phyloP scores from a whole-genome alignment of 2,113 vertebrate genomes.

The Pachypanchax playfairii region DNA sequence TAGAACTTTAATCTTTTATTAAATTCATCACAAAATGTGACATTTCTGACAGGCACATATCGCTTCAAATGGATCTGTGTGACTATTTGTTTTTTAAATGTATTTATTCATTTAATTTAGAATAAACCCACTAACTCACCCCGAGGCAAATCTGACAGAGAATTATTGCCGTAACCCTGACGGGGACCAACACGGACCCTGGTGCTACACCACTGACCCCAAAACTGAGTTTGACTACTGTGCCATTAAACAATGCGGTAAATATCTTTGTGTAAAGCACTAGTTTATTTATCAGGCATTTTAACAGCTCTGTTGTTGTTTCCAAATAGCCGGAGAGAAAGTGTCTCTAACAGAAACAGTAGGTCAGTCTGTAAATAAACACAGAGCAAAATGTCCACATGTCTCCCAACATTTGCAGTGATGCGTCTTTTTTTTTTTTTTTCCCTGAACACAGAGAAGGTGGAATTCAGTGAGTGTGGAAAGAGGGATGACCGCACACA shows the following conservation, averaged over 20 bases:
- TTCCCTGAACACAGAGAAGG: slow-evolving; percentile 70
- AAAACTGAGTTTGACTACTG: slow-evolving; percentile 96
- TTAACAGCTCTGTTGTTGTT: slow-evolving; percentile 37
- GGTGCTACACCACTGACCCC: slow-evolving; percentile 94
- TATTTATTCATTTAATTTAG: slow-evolving; percentile 64
- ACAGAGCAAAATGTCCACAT: not conserved
- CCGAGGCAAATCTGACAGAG: slow-evolving; percentile 84
- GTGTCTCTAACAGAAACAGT: slow-evolving; percentile 67
- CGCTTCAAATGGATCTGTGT: too few relatives aligned
- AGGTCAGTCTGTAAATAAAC: slow-evolving; percentile 62
- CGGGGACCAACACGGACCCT: slow-evolving; percentile 90
- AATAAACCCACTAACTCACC: slow-evolving; percentile 83
- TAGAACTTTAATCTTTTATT: too few relatives aligned
- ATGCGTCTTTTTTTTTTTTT: not conserved
- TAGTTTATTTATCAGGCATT: not conserved
- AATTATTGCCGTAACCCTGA: slow-evolving; percentile 96
- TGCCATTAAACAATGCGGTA: slow-evolving; percentile 89
- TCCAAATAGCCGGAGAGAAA: slow-evolving; percentile 78
- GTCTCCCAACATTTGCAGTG: not conserved
- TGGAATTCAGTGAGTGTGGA: slow-evolving; percentile 89
- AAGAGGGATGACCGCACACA: slow-evolving; percentile 77
- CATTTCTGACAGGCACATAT: too few relatives aligned
- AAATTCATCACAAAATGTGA: too few relatives aligned
- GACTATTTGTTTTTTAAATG: too few relatives aligned
- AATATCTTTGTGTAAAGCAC: slow-evolving; percentile 18